Conservation (phyloP, 2,888 invertebrate genomes). For the Macaria liturata region DNA sequence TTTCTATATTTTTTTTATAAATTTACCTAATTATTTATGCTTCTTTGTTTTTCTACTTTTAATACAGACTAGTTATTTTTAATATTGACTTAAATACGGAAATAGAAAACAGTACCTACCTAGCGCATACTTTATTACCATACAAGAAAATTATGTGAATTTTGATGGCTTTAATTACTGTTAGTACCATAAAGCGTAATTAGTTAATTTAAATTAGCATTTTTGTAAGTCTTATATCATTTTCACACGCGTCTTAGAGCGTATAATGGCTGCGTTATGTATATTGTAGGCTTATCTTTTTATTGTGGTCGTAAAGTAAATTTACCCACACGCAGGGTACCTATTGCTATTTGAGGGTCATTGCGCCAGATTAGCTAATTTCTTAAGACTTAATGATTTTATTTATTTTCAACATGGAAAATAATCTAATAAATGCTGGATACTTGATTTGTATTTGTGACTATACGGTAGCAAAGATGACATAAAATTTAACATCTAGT, state of each 20-base stretch:
- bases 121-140: constrained; percentile 28
- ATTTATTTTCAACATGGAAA: no score
- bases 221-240: constrained; percentile 33
- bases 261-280: constrained; percentile 18
- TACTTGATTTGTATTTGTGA: no score
- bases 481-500: no score
- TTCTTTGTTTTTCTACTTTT: no score
- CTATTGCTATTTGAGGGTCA: no score
- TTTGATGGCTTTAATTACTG: constrained; percentile 32
- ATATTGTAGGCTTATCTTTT: constrained; percentile 19
- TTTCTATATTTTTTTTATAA: no score
- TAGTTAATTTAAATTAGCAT: constrained; percentile 35
- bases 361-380: no score
- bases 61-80: no score
- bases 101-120: constrained; percentile 17
- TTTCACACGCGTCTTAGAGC: constrained; percentile 33
- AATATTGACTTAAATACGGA: constrained; percentile 18
- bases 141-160: constrained; percentile 28
- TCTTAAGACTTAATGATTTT: no score
- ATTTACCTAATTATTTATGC: no score
- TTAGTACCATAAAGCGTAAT: constrained; percentile 36
- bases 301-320: constrained; percentile 27
- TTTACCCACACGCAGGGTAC: constrained; percentile 20
- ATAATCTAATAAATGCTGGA: no score
- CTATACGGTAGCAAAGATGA: no score